Evolutionary conservation across 1,140 invertebrate genomes (phyloP).

Genomic region (Calosoma granatense): DNA sequence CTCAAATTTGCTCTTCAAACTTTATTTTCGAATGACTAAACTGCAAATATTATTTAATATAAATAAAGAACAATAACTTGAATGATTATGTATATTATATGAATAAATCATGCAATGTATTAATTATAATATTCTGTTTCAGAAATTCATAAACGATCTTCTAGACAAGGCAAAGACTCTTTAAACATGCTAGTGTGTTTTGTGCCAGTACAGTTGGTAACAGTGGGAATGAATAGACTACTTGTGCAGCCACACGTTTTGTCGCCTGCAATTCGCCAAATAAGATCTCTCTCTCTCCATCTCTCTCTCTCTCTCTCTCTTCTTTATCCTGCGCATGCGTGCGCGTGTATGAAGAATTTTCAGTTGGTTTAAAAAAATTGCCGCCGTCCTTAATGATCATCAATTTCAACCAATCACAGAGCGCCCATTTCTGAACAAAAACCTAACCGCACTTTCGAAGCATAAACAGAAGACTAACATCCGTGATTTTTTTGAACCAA

Average conservation of each 20-base stretch:
- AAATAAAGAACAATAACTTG: too few relatives aligned
- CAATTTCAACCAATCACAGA: not conserved
- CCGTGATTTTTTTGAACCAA: conserved; percentile 8
- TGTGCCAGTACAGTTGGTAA: conserved; percentile 27
- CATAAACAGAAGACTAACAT: not conserved
- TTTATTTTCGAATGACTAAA: too few relatives aligned
- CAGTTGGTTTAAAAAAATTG: conserved; percentile 5
- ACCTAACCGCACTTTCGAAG: too few relatives aligned
- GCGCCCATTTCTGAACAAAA: not conserved
- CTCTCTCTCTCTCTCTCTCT: too few relatives aligned
- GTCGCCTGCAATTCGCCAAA: not conserved
- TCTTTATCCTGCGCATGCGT: not conserved
- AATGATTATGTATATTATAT: too few relatives aligned
- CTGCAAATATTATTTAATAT: too few relatives aligned
- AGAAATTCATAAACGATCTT: conserved; percentile 85
- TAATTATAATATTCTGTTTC: conserved; percentile 46
- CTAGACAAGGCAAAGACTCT: conserved; percentile 82
- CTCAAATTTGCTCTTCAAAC: too few relatives aligned
- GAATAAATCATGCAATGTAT: too few relatives aligned
- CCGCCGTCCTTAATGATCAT: not conserved
- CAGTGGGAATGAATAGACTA: conserved; percentile 3
- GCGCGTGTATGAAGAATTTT: not conserved
- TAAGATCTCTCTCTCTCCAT: too few relatives aligned
- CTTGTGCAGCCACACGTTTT: not conserved
- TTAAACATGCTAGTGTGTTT: conserved; percentile 40